These are phyloP conservation scores for Myotis davidii DNA, from an alignment of 2,113 vertebrate genomes.

Conservation along the genomic window DNA sequence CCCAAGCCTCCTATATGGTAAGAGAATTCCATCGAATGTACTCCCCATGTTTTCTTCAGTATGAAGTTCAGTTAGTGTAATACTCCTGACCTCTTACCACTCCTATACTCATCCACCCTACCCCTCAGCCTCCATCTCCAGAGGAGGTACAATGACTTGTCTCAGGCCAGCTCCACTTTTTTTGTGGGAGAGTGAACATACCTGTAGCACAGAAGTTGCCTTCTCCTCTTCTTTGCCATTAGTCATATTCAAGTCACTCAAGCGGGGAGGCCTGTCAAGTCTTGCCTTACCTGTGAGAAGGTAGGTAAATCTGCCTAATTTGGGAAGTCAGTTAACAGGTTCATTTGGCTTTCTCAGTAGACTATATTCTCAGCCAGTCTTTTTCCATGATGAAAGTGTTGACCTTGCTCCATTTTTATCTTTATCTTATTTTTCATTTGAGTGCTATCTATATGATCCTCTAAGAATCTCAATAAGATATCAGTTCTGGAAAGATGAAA, in stretches of 20 bases:
- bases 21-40: not conserved
- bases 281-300: not conserved
- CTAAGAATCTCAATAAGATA: not conserved
- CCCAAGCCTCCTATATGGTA: not conserved
- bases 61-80: not conserved
- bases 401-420: not conserved
- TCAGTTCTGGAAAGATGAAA: not conserved
- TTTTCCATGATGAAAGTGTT: not conserved
- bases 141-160: not conserved
- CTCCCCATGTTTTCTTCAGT: not conserved
- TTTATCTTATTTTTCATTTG: constrained; percentile 24
- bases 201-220: not conserved
- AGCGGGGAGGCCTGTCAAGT: not conserved
- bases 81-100: not conserved
- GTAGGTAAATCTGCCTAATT: not conserved
- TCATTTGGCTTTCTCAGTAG: not conserved
- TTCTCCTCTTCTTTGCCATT: not conserved
- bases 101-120: not conserved
- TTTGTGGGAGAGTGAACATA: not conserved
- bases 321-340: not conserved
- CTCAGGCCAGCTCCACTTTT: not conserved
- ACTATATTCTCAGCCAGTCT: not conserved
- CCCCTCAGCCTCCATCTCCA: accelerated
- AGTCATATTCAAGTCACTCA: not conserved
- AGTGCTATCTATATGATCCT: not conserved